phyloP scores from a whole-genome alignment of 1,140 invertebrate genomes.

The Drosophila mauritiana region DNA sequence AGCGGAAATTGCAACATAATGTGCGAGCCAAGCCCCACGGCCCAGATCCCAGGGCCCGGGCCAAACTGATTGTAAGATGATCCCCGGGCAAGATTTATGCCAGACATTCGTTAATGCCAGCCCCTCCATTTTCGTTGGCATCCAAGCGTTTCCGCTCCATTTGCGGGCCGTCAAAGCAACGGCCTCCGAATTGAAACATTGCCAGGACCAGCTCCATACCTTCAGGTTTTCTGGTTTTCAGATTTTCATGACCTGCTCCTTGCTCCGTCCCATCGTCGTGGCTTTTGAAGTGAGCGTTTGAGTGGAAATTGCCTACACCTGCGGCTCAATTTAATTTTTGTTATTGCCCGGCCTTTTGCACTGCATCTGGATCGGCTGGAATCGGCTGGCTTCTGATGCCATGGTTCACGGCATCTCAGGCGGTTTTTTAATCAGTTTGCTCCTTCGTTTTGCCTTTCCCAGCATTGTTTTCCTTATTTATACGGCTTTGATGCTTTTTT shows the following conservation, averaged over 20 bases:
- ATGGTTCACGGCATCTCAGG: constrained; percentile 24
- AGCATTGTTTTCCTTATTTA: constrained; percentile 58
- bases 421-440: constrained; percentile 55
- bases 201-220: constrained; percentile 33
- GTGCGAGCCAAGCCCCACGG: constrained; percentile 13
- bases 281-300: constrained; percentile 73
- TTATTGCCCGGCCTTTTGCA: constrained; percentile 40
- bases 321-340: constrained; percentile 82
- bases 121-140: constrained; percentile 12
- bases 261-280: constrained; percentile 5
- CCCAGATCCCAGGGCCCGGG: not conserved
- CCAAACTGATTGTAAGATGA: constrained; percentile 59
- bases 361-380: constrained; percentile 4
- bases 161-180: constrained; percentile 63
- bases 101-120: constrained; percentile 74
- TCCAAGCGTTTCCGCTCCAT: constrained; percentile 75
- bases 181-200: constrained; percentile 66
- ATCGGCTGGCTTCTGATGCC: constrained; percentile 29
- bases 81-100: constrained; percentile 72
- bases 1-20: constrained; percentile 71
- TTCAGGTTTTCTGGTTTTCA: not conserved
- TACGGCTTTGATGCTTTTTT: constrained; percentile 47
- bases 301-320: constrained; percentile 82
- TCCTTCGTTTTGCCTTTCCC: constrained; percentile 1
- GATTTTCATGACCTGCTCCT: not conserved